Conservation (phyloP, 2,888 invertebrate species). For the Drosophila stalkeri region DNA sequence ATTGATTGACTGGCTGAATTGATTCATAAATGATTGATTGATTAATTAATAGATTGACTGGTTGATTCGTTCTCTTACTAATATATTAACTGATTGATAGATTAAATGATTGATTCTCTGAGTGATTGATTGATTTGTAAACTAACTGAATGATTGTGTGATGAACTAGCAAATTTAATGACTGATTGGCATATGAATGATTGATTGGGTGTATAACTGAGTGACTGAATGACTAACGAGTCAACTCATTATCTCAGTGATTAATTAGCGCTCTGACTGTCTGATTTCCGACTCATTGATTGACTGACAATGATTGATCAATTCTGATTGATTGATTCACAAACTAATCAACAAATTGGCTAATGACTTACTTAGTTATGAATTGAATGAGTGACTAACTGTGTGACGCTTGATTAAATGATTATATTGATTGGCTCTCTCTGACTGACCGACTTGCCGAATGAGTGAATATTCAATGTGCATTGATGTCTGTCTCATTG, state of each 20-base stretch:
- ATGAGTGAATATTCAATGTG: no score
- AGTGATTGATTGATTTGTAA: not conserved
- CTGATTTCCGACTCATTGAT: not conserved
- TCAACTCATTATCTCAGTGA: not conserved
- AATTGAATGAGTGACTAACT: not conserved
- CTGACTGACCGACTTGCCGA: no score
- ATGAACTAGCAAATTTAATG: not conserved
- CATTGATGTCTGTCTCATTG: no score
- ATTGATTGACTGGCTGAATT: not conserved
- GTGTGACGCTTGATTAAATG: no score
- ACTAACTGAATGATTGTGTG: no score
- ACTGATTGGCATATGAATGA: not conserved
- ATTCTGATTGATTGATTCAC: not conserved
- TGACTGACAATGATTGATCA: not conserved
- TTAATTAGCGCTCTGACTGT: no score
- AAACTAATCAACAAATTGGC: not conserved
- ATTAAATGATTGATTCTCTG: not conserved
- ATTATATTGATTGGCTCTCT: not conserved
- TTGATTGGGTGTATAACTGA: not conserved
- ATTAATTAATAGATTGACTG: not conserved
- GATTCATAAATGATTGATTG: not conserved
- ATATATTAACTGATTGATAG: not conserved
- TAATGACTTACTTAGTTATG: not conserved
- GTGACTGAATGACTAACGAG: not conserved
- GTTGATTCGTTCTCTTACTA: not conserved